phyloP scores from a whole-genome alignment of 2,113 vertebrate species.

The Polypterus bichir region DNA sequence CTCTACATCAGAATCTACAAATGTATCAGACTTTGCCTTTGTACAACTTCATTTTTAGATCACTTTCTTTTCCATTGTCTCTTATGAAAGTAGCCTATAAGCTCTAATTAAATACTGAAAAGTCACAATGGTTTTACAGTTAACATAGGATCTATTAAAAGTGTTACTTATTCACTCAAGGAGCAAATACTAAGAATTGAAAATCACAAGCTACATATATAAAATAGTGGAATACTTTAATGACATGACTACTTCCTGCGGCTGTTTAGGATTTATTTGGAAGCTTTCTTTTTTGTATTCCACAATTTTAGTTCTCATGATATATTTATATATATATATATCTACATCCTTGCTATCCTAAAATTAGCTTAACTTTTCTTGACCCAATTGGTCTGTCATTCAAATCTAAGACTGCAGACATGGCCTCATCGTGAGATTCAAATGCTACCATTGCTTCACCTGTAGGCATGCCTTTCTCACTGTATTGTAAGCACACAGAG shows the following conservation, averaged over 20 bases:
- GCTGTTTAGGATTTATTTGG: too few species aligned
- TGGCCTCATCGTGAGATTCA: conserved; percentile 86
- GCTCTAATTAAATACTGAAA: too few species aligned
- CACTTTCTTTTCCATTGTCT: conserved; percentile 6
- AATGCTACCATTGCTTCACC: conserved; percentile 98
- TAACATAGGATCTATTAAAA: too few species aligned
- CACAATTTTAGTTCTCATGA: not conserved
- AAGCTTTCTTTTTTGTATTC: not conserved
- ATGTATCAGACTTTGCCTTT: not conserved
- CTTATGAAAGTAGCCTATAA: too few species aligned
- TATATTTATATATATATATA: too few species aligned
- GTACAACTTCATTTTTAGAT: conserved; percentile 10
- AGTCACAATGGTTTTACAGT: too few species aligned
- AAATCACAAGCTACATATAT: not conserved
- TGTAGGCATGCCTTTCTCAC: conserved; percentile 91
- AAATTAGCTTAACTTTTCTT: conserved; percentile 89
- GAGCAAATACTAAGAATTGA: not conserved
- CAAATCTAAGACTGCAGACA: conserved; percentile 88
- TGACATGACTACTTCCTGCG: not conserved
- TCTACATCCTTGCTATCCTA: conserved; percentile 52
- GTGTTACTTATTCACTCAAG: too few species aligned
- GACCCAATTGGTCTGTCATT: conserved; percentile 96
- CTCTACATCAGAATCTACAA: conserved; percentile 15
- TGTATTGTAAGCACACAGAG: conserved; percentile 91
- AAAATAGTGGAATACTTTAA: not conserved